Percentiles rank a stretch among this genome's conserved stretches.
Evolutionary conservation across 2,113 vertebrate genomes (phyloP).

Genomic region (Haemorhous mexicanus): DNA sequence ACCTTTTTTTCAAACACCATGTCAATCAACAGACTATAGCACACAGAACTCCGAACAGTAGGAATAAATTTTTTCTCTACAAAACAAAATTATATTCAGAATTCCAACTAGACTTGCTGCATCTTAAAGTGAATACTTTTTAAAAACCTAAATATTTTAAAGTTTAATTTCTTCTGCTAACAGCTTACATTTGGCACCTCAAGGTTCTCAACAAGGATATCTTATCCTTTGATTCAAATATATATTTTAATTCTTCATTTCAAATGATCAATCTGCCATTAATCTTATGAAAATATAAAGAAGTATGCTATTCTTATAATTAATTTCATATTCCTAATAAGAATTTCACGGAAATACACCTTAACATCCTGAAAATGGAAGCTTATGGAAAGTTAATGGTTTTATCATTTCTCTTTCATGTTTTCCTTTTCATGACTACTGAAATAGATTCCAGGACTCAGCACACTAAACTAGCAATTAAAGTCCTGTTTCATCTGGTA

Average conservation of each 20-base stretch:
- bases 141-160: background rate
- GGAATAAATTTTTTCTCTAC: background rate
- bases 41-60: background rate
- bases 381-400: conserved; percentile 19
- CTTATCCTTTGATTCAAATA: background rate
- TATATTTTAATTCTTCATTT: background rate
- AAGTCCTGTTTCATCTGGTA: background rate
- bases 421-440: conserved; percentile 42
- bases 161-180: background rate
- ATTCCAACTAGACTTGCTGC: background rate
- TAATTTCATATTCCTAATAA: conserved; percentile 37
- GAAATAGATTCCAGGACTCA: conserved; percentile 37
- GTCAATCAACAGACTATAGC: background rate
- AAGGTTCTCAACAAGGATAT: background rate
- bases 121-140: background rate
- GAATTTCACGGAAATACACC: conserved; percentile 27
- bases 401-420: conserved; percentile 44
- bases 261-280: background rate
- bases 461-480: background rate
- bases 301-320: conserved; percentile 10
- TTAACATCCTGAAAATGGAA: conserved; percentile 8
- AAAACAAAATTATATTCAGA: background rate
- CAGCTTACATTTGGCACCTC: background rate
- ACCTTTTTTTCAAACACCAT: background rate
- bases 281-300: conserved; percentile 16